Conservation (phyloP, 1,140 invertebrate species). For the Drosophila ogumai region DNA sequence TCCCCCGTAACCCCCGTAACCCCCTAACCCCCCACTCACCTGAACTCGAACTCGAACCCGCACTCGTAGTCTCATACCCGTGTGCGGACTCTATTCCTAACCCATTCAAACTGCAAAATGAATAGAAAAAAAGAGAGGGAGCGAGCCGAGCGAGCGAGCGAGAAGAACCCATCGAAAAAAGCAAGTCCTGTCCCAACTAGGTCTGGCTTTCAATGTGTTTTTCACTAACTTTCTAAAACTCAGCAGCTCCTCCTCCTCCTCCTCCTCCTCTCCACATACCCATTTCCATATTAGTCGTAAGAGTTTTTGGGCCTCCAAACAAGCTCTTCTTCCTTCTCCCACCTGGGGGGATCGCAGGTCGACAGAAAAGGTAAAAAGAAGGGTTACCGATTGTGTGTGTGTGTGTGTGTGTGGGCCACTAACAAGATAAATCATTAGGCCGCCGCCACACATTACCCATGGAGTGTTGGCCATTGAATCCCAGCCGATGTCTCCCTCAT, state of each 20-base stretch:
- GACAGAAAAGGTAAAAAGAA: conserved; percentile 3
- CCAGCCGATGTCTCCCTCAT: neutral
- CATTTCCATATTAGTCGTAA: conserved; percentile 43
- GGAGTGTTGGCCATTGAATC: conserved; percentile 21
- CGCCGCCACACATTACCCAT: conserved; percentile 14
- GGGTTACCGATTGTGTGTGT: neutral
- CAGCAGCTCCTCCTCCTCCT: neutral
- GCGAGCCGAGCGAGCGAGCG: neutral
- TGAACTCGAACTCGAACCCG: conserved; percentile 3
- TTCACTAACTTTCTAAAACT: conserved; percentile 32
- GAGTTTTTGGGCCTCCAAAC: conserved; percentile 24
- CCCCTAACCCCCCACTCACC: neutral
- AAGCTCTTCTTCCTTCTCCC: neutral
- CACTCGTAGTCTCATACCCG: no score
- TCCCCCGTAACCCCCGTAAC: neutral
- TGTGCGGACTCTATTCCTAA: conserved; percentile 14
- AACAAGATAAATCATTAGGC: conserved; percentile 47
- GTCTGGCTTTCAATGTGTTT: conserved; percentile 26
- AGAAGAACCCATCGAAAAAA: conserved; percentile 6
- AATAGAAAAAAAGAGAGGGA: conserved; percentile 17
- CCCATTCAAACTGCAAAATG: conserved; percentile 34
- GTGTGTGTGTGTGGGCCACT: conserved; percentile 16
- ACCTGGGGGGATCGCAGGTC: neutral
- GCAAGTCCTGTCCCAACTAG: conserved; percentile 7
- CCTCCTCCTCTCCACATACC: neutral